Conservation (phyloP, 2,113 vertebrate genomes). For the Danio rerio region DNA sequence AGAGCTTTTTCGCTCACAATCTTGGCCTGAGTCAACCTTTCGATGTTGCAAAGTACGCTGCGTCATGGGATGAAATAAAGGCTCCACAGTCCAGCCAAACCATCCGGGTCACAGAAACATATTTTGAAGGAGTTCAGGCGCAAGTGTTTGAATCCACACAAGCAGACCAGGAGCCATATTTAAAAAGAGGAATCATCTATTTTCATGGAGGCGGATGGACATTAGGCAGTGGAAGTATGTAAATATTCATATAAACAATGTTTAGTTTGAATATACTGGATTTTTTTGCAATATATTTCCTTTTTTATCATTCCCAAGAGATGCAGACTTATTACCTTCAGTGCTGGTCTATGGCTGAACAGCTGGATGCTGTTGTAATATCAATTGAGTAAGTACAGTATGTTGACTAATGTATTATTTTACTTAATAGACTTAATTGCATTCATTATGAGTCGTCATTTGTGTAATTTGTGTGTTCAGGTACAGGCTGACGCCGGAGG, state of each 20-base stretch:
- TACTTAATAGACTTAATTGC: background rate
- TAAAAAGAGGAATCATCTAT: slow-evolving; percentile 85
- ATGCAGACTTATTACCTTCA: slow-evolving; percentile 81
- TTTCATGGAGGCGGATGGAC: slow-evolving; percentile 97
- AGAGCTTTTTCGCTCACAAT: slow-evolving; percentile 86
- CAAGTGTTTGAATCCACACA: slow-evolving; percentile 83
- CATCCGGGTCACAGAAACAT: slow-evolving; percentile 81
- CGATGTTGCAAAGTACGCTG: slow-evolving; percentile 80
- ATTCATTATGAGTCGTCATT: background rate
- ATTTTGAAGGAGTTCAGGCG: slow-evolving; percentile 84
- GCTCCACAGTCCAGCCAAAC: slow-evolving; percentile 74
- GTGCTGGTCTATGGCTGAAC: slow-evolving; percentile 87
- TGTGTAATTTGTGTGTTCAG: slow-evolving; percentile 66
- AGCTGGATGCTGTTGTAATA: slow-evolving; percentile 88
- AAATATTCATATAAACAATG: background rate
- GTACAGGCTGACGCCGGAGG: slow-evolving; percentile 89
- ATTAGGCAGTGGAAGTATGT: slow-evolving; percentile 88
- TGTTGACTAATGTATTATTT: background rate
- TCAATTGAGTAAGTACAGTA: slow-evolving; percentile 90
- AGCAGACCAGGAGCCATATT: slow-evolving; percentile 54
- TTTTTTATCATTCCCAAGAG: background rate
- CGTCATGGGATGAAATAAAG: slow-evolving; percentile 81
- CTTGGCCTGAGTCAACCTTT: slow-evolving; percentile 86
- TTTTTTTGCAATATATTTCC: too few species aligned
- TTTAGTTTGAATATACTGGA: background rate